A percentile compares a stretch with the other conserved stretches of the same genome.
Evolutionary conservation across 2,113 vertebrate species (phyloP).

Genomic region (Hypomesus transpacificus): DNA sequence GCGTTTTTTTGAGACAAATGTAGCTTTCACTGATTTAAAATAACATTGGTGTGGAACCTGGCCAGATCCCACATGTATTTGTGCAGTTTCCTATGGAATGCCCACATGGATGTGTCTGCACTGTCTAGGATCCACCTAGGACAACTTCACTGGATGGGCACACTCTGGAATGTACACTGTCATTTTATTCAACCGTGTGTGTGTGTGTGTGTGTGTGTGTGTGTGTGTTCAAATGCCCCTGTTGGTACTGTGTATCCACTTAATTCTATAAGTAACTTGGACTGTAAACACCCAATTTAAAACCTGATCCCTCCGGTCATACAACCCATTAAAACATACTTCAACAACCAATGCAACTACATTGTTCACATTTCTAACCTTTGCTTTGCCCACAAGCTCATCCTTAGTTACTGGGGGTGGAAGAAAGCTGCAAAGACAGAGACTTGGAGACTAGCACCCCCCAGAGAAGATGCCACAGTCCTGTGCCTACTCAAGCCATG

Average conservation of each 20-base stretch:
- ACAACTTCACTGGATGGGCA: constrained; percentile 28
- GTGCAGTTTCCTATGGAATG: constrained; percentile 42
- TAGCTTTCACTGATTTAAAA: constrained; percentile 60
- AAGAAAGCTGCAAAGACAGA: not conserved
- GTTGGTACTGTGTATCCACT: too few relatives aligned
- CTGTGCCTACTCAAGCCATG: constrained; percentile 15
- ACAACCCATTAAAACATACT: too few relatives aligned
- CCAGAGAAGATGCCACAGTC: not conserved
- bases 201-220: not conserved
- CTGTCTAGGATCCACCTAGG: constrained; percentile 6
- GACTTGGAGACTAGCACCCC: not conserved
- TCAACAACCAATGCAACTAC: not conserved
- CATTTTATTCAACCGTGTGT: not conserved
- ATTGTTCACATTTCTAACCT: constrained; percentile 15
- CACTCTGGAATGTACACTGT: not conserved
- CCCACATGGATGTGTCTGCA: constrained; percentile 50
- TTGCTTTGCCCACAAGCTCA: constrained; percentile 7
- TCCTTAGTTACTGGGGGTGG: constrained; percentile 7
- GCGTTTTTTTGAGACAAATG: constrained; percentile 57
- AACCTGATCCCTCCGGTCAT: too few relatives aligned
- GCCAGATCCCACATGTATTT: constrained; percentile 66
- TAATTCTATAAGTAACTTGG: too few relatives aligned
- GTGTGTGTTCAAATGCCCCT: not conserved
- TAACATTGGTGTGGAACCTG: constrained; percentile 52
- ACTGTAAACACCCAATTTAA: too few relatives aligned